These are phyloP conservation scores for Petrocephalus schoutedeni DNA, from an alignment of 2,797 vertebrate species.

Conservation along the genomic window DNA sequence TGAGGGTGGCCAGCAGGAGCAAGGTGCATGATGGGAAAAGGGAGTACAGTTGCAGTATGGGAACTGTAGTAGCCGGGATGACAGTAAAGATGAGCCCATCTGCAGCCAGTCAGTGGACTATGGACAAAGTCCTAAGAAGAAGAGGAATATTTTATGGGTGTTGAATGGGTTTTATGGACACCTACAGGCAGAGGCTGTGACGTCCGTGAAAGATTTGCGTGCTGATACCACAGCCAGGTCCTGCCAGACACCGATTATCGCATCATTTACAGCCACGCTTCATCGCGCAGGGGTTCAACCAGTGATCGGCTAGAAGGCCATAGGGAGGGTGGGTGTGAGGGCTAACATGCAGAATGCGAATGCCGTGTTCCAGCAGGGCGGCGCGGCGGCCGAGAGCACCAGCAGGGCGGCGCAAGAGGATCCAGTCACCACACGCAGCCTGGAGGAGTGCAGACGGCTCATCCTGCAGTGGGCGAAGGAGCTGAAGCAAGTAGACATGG, in stretches of 20 bases:
- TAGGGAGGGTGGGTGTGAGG: not conserved
- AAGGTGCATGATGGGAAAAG: not conserved
- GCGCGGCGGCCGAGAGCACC: not conserved
- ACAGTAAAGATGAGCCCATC: not conserved
- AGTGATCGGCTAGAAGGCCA: not conserved
- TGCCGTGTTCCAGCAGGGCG: constrained; percentile 22
- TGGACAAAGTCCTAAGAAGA: not conserved
- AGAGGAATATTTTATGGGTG: not conserved
- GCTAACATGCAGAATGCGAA: not conserved
- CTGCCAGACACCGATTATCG: not conserved
- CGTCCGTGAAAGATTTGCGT: not conserved
- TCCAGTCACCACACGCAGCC: constrained; percentile 12
- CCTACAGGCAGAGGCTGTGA: not conserved
- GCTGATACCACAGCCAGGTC: not conserved
- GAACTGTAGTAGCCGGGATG: not conserved
- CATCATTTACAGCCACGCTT: not conserved
- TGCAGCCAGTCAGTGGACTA: not conserved
- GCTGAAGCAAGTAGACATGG: constrained; percentile 32
- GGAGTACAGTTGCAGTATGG: not conserved
- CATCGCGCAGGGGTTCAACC: not conserved
- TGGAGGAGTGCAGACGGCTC: constrained; percentile 35
- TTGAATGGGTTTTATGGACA: not conserved
- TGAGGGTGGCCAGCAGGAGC: not conserved
- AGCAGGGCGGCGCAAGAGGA: constrained; percentile 7
- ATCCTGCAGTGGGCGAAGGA: constrained; percentile 42